phyloP scores from a whole-genome alignment of 1,140 invertebrate genomes.

The Caenorhabditis latens region DNA sequence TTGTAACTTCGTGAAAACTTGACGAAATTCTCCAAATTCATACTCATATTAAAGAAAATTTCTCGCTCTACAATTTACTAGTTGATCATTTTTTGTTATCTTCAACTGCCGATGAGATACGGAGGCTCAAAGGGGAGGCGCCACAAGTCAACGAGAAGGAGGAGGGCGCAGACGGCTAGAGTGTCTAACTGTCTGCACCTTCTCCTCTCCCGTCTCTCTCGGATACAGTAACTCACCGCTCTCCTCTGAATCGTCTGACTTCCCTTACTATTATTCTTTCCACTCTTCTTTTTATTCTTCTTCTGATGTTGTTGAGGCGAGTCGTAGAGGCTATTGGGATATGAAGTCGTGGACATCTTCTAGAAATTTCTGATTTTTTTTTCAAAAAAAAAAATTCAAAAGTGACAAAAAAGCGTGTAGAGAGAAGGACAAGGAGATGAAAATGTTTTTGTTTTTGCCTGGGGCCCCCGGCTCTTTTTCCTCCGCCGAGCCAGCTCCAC shows the following conservation, averaged over 20 bases:
- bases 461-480: not conserved
- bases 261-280: not conserved
- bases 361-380: not conserved
- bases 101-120: too few species aligned
- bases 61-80: too few species aligned
- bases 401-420: not conserved
- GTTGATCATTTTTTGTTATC: too few species aligned
- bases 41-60: too few species aligned
- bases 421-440: not conserved
- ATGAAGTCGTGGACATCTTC: not conserved
- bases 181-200: not conserved
- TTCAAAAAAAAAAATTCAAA: not conserved
- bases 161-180: too few species aligned
- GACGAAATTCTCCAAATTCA: too few species aligned
- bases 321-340: not conserved
- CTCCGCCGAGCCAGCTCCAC: not conserved
- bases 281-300: not conserved
- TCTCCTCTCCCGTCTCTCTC: too few species aligned
- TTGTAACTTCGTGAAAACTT: too few species aligned
- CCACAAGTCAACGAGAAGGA: too few species aligned
- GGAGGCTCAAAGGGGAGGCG: too few species aligned
- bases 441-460: conserved; percentile 2
- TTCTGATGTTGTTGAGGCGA: not conserved
- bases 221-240: too few species aligned
- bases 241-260: not conserved